Conservation (phyloP, 2,797 vertebrate genomes). For the Cheirogaleus major region DNA sequence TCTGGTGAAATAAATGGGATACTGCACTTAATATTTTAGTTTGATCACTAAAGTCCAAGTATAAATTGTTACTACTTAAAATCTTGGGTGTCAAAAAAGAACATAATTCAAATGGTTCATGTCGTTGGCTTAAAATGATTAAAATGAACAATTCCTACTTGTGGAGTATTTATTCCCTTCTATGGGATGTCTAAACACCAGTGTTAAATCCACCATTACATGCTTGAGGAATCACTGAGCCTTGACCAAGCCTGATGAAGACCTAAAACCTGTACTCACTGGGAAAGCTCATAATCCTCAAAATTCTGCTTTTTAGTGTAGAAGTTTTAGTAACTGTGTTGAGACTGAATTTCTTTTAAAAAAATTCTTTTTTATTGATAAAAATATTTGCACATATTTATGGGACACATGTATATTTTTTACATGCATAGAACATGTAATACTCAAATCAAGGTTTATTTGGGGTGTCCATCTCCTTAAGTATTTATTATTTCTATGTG, state of each 20-base stretch:
- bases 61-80: not conserved
- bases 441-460: not conserved
- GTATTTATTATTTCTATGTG: not conserved
- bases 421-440: not conserved
- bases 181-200: not conserved
- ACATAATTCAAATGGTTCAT: not conserved
- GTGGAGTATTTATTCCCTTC: not conserved
- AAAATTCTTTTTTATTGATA: not conserved
- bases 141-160: not conserved
- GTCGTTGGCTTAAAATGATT: not conserved
- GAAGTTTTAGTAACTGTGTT: not conserved
- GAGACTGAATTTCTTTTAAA: not conserved
- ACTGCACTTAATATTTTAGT: not conserved
- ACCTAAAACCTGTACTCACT: not conserved
- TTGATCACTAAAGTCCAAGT: not conserved
- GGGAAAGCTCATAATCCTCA: not conserved
- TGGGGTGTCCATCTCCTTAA: not conserved
- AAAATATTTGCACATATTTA: not conserved
- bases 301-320: not conserved
- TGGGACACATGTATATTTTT: not conserved
- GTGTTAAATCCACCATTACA: not conserved
- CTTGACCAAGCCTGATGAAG: not conserved
- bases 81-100: not conserved
- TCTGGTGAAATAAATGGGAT: not conserved
- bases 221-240: not conserved